Evolutionary conservation across 2,888 invertebrate genomes (phyloP), one percentile per base, ranked within the genome.

Genomic region (Phyto melanocephala): DNA sequence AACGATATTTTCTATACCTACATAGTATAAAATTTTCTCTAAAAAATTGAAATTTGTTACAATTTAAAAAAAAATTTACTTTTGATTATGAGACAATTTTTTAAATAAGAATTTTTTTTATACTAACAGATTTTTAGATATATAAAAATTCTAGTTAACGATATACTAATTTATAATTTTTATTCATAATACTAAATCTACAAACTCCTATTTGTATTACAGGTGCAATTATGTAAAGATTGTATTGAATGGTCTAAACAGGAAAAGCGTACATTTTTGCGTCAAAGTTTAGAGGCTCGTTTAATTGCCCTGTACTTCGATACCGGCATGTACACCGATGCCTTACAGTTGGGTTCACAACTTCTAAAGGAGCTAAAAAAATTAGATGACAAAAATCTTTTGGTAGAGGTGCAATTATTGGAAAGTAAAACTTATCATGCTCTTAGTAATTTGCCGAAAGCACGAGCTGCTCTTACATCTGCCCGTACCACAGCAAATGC

Each of bases 181-280:
- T n/a, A n/a, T n/a, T n/a, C n/a, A n/a, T n/a, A n/a, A n/a, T n/a
- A n/a, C n/a, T n/a, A n/a, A n/a, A n/a, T n/a, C n/a, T n/a, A n/a
- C n/a, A n/a, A n/a, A n/a, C n/a, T n/a, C n/a, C n/a, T n/a, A n/a
- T n/a, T n/a, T n/a, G n/a, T n/a, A n/a, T n/a, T n/a, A n/a, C 28
- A 89, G 89, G 96, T 96, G 70, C 95, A 97, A 92, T 92, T 97
- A 83, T 97, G 97, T 91, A 96, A 96, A 92, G 99, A 99, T 92
- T 99, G 99, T 92, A 99, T 99, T 92, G 97, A 98, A 92, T 99
- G 99, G 99, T 98, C 99, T 35, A 98, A 98, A 91, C 96, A 97
- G 89, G 99, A 99, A 91, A 96, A 98, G 85, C 94, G 99, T 86
- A 99, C 98, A 20, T 99, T 99, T 92, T 92, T 99, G 83, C 93